Conservation (phyloP, 2,888 invertebrate genomes). For the Orthonevra nobilis region DNA sequence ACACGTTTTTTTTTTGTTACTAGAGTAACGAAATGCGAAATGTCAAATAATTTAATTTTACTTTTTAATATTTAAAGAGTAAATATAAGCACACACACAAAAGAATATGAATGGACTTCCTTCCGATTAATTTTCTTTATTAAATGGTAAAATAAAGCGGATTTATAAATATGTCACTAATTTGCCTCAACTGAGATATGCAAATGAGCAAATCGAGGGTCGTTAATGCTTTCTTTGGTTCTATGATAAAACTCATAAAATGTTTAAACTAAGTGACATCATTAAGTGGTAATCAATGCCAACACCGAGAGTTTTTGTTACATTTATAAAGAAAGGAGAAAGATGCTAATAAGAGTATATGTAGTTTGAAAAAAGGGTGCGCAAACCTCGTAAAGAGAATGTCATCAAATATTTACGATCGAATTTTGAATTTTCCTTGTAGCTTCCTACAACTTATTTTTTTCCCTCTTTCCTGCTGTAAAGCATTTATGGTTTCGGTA, state of each 20-base stretch:
- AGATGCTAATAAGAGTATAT: constrained; percentile 2
- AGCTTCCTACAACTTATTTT: constrained; percentile 15
- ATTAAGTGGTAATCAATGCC: constrained; percentile 21
- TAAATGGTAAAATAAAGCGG: too few relatives aligned
- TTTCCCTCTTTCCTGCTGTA: constrained; percentile 9
- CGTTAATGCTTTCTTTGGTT: constrained; percentile 10
- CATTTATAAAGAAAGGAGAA: not conserved
- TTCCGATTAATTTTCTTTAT: too few relatives aligned
- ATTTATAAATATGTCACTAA: too few relatives aligned
- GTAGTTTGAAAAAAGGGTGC: constrained; percentile 13
- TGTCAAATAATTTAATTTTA: too few relatives aligned
- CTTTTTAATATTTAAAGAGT: too few relatives aligned
- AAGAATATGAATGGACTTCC: too few relatives aligned
- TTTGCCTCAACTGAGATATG: too few relatives aligned
- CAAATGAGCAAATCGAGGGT: too few relatives aligned
- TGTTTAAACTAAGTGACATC: not conserved
- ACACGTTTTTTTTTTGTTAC: too few relatives aligned
- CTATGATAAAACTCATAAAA: constrained; percentile 18
- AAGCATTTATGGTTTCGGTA: constrained; percentile 18
- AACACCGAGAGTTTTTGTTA: constrained; percentile 8
- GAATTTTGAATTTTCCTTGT: constrained; percentile 23
- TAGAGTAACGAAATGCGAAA: too few relatives aligned
- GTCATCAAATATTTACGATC: constrained; percentile 30
- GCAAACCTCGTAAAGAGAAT: constrained; percentile 17
- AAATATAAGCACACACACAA: too few relatives aligned